Conservation (phyloP, 2,888 invertebrate genomes). For the Lochmaea crataegi region DNA sequence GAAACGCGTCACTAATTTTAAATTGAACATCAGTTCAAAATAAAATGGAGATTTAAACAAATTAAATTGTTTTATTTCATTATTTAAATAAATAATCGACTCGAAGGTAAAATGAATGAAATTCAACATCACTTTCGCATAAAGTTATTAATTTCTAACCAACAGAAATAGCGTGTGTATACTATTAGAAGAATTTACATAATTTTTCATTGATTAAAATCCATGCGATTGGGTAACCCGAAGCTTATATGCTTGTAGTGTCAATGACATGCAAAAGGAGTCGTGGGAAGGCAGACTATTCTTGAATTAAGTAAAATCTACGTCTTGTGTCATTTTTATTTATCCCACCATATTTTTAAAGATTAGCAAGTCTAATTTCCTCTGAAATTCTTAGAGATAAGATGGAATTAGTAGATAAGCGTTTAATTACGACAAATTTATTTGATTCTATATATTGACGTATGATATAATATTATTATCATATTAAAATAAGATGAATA, state of each 20-base stretch:
- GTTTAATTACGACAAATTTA: background rate
- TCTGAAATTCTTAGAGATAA: background rate
- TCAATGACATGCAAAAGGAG: slow-evolving; percentile 8
- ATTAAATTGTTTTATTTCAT: too few relatives aligned
- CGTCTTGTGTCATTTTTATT: background rate
- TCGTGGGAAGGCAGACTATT: slow-evolving; percentile 16
- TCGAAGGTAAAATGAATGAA: background rate
- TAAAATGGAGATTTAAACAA: too few relatives aligned
- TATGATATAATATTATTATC: background rate
- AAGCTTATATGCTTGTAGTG: background rate
- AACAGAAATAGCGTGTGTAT: background rate
- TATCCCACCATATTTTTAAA: slow-evolving; percentile 6
- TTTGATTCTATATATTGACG: background rate
- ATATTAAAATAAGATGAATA: background rate
- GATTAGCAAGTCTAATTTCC: slow-evolving; percentile 12
- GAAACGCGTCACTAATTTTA: too few relatives aligned
- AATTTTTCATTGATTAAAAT: background rate
- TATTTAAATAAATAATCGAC: too few relatives aligned
- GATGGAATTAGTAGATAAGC: background rate
- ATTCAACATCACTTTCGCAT: background rate
- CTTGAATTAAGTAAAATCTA: slow-evolving; percentile 12
- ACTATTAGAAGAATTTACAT: background rate
- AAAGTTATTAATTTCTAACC: background rate
- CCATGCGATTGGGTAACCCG: background rate
- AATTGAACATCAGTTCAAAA: too few relatives aligned